Evolutionary conservation across 2,113 vertebrate species (phyloP), one percentile per base, ranked within the genome.

Genomic region (Sialia sialis): DNA sequence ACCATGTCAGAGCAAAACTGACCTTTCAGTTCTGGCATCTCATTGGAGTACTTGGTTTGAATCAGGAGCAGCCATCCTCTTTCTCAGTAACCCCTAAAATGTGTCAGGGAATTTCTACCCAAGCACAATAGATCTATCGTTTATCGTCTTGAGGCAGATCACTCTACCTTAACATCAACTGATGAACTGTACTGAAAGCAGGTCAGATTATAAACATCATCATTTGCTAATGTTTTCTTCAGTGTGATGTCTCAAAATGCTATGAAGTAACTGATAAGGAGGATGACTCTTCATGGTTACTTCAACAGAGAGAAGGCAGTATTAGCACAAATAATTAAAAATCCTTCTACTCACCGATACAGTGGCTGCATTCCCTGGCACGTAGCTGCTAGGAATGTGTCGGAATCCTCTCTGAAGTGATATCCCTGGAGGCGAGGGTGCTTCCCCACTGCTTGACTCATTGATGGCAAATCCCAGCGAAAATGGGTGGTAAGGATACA

Each of bases 401-500:
- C 80, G 77, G 69, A 98, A 97, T 67, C 95, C 92, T 90, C 91
- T 95, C 43, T 98, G 98, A 63, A 97, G 70, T 20, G 97, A 43
- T 46, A 97, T 51, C 16, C 96, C 96, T 7, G 95, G 20, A 62
- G 91, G 14, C 14, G 89, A 73, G 27, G 97, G 13, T 5, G 74
- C 63, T 59, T 96, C 91, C 60, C 94, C 96, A 88, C 90, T 97
- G 77, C 92, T 29, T 76, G 97, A 34, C 68, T 97, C 94, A 69
- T 77, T 97, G 85, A 97, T 81, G n/a, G 97, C 64, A 74, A 97
- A 96, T 70, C 97, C 96, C 94, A 97, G 52, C 1, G 97, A 93
- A 93, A 98, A 97, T 1, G 97, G 95, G 41, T 79, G 87, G 73
- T 96, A 98, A 48, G 97, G 82, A 30, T 97, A 96, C 30, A 98